Base-by-base conservation (phyloP, 2,113 vertebrate species). In the Ptychochromis oligacanthus region DNA sequence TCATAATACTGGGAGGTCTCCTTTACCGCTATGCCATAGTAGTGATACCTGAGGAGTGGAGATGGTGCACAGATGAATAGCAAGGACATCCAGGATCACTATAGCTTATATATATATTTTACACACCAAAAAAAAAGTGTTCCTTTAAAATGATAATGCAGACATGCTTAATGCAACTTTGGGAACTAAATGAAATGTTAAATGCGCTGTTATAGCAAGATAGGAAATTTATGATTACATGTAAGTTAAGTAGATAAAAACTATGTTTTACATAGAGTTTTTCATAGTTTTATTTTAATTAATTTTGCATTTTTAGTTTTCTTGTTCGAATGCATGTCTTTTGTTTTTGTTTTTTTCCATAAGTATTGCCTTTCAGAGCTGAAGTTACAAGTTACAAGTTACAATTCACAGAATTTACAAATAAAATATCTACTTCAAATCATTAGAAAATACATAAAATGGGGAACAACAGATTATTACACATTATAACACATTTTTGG, bases 11-110 rank as follows among this genome's bases (percentile, higher is more conserved):
- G 98, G 49, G 98, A 99, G 87, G 95, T 97, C 91, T 99, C 98
- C 95, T 99, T 99, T 91, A 99, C 98, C 0, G 98, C 98, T 49
- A 99, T 99, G 88, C 98, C 98, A 7, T 99, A 99, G 94, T 99
- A 99, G 92, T 99, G 99, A 93, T 99, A 99, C 96, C 99, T 99
- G 95, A 91, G 22, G 61, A 70, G 70, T 4, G 65, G 18, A 85
- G n/a, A 65, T 2, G 6, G n/a, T 6, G 14, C 4, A 36, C 20
- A 52, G 26, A 81, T 58, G 24, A 62, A 17, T 15, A 0, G 7
- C 38, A 52, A 22, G 31, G 8, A 65, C 7, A 70, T 46, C 43
- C 8, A 14, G 11, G 11, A 49, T 49, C 46, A 36, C 36, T 6
- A 36, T 36, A 2, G 36, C 36, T 36, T 36, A 6, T 36, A 36